Evolutionary conservation across 2,888 invertebrate species (phyloP).

Genomic region (Ormia ochracea): DNA sequence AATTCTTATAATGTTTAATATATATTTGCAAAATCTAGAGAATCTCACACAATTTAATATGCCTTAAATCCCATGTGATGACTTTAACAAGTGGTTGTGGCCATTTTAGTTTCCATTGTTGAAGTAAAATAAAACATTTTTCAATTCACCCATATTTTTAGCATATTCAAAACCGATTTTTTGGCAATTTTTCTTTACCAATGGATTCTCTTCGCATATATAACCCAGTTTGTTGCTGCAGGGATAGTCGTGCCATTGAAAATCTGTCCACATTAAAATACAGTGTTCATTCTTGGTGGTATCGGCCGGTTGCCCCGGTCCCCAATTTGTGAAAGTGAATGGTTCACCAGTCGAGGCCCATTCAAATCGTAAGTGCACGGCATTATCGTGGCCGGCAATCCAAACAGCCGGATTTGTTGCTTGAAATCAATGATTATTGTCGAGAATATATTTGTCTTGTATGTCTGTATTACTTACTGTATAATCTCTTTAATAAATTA

Average conservation of each 20-base stretch:
- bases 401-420: conserved; percentile 25
- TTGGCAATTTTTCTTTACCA: background rate
- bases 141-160: background rate
- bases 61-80: too few species aligned
- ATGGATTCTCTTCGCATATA: conserved; percentile 49
- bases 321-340: conserved; percentile 35
- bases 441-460: background rate
- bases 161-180: background rate
- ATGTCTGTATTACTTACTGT: conserved; percentile 12
- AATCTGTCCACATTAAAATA: conserved; percentile 32
- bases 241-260: conserved; percentile 33
- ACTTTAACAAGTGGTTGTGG: too few species aligned
- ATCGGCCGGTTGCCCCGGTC: conserved; percentile 19
- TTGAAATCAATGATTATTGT: background rate
- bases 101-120: conserved; percentile 1
- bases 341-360: conserved; percentile 45
- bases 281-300: conserved; percentile 36
- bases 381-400: conserved; percentile 45
- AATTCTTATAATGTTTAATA: too few species aligned
- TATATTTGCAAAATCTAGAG: too few species aligned
- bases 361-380: conserved; percentile 37
- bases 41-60: too few species aligned
- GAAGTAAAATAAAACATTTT: conserved; percentile 32
- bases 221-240: conserved; percentile 42
- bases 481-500: conserved; percentile 31